Evolutionary conservation across 2,888 invertebrate species (phyloP).

Genomic region (Yponomeuta cagnagella): DNA sequence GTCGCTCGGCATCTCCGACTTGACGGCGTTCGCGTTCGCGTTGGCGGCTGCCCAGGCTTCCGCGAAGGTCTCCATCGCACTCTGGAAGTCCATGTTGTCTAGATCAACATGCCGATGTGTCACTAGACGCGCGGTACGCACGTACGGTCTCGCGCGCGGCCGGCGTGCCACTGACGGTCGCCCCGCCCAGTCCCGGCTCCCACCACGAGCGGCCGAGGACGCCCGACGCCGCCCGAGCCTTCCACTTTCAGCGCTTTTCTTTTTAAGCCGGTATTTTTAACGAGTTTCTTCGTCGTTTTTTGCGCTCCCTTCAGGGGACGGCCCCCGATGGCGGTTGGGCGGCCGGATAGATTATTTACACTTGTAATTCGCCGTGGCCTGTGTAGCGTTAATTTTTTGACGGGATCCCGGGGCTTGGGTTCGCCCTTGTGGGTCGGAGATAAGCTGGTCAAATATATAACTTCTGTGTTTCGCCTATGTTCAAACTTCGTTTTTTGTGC

Average conservation of each 20-base stretch:
- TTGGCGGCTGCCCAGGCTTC: constrained; percentile 97
- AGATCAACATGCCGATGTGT: constrained; percentile 70
- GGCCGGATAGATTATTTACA: constrained; percentile 71
- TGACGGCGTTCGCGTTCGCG: constrained; percentile 78
- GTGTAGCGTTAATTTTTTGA: constrained; percentile 53
- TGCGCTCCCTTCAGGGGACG: constrained; percentile 55
- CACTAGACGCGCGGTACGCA: constrained; percentile 41
- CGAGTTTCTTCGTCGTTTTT: constrained; percentile 56
- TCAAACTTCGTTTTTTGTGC: too few relatives aligned
- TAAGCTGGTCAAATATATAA: not conserved
- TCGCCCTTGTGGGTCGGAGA: not conserved
- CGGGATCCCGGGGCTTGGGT: constrained; percentile 13
- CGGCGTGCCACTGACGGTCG: constrained; percentile 76
- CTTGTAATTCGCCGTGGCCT: constrained; percentile 68
- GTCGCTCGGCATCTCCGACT: constrained; percentile 76
- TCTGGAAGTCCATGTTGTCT: constrained; percentile 94
- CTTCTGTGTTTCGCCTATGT: too few relatives aligned
- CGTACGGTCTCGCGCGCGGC: constrained; percentile 76
- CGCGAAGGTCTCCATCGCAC: constrained; percentile 98
- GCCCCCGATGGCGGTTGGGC: constrained; percentile 72
- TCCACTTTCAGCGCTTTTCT: constrained; percentile 76
- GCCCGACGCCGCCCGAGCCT: constrained; percentile 72
- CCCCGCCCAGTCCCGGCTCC: constrained; percentile 72
- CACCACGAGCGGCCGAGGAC: constrained; percentile 43
- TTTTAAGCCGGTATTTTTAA: constrained; percentile 74